Base-by-base conservation (phyloP, 2,113 vertebrate species). In the Isurus oxyrinchus region DNA sequence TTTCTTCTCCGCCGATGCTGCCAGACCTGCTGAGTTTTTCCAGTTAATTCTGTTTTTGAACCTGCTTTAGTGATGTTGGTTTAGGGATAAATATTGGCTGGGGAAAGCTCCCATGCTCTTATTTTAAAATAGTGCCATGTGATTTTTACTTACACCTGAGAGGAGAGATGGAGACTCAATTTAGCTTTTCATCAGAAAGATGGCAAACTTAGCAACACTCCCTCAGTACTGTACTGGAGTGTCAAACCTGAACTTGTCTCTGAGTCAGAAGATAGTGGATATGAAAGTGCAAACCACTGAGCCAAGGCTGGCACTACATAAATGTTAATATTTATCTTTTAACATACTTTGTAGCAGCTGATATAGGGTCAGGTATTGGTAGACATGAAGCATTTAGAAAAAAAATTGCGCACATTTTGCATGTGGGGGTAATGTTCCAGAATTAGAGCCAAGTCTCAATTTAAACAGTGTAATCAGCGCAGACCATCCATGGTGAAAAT, bases 401-500 rank as follows among this genome's bases (percentile, higher is more conserved):
- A 84, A 4, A 84, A 84, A 84, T 49, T 23, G 55, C 88, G 35
- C 87, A 13, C 35, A 81, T 44, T 84, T 84, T 91, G 88, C 61
- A 8, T 35, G 23, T 23, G 11, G n/a, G 35, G 35, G 27, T 55
- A 72, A 57, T 88, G 72, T 57, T 86, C 88, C 11, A 40, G 53
- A 67, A 87, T 55, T 91, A 95, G 93, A 94, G 96, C 55, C 35
- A 96, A 2, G 96, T 96, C 94, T 96, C 19, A 23, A 53, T 69
- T 96, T 93, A 96, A 90, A 96, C 61, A 2, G 5, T 40, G 6
- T 57, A 87, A 86, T 96, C 84, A 96, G 53, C 19, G 6, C 95
- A 86, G 94, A 94, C 96, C 95, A 19, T 96, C 96, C 96, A 49
- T 96, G 63, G 13, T 81, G 95, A 96, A 96, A 96, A 79, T 95